Evolutionary conservation across 30 jellyfish, hydroid and myxozoan genomes (phyloP).

Genomic region (Phacellophora camtschatica): DNA sequence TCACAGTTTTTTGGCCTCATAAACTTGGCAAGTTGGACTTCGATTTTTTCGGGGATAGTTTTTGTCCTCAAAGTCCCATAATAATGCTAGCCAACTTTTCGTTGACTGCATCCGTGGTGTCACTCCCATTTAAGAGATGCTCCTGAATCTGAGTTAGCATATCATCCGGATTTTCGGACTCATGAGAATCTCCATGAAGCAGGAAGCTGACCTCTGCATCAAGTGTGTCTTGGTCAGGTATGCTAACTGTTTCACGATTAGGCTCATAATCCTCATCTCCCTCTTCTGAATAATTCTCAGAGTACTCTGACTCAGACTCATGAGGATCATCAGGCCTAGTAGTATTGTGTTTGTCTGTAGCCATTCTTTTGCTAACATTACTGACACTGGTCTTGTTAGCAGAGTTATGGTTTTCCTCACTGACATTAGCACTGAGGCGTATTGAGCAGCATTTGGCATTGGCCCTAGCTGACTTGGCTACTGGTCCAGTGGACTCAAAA

Average conservation of each 20-base stretch:
- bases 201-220: conserved; percentile 12
- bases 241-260: background rate
- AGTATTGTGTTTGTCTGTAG: background rate
- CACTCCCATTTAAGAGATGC: background rate
- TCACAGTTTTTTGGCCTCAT: conserved; percentile 22
- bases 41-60: background rate
- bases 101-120: conserved; percentile 14
- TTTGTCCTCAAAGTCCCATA: conserved; percentile 17
- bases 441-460: background rate
- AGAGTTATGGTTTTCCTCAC: background rate
- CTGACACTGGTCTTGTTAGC: conserved; percentile 36
- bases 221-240: conserved; percentile 7
- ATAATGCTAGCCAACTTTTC: conserved; percentile 1
- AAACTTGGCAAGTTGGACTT: background rate
- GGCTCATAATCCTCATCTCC: background rate
- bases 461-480: no score
- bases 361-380: background rate
- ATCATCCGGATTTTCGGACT: background rate
- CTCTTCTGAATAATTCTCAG: background rate
- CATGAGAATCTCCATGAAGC: background rate
- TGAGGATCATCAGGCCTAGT: conserved; percentile 18
- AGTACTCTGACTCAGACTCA: background rate
- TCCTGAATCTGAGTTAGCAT: conserved; percentile 19
- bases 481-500: no score
- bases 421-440: conserved; percentile 9